phyloP scores from a whole-genome alignment of 2,797 vertebrate species.

The Trematomus bernacchii region DNA sequence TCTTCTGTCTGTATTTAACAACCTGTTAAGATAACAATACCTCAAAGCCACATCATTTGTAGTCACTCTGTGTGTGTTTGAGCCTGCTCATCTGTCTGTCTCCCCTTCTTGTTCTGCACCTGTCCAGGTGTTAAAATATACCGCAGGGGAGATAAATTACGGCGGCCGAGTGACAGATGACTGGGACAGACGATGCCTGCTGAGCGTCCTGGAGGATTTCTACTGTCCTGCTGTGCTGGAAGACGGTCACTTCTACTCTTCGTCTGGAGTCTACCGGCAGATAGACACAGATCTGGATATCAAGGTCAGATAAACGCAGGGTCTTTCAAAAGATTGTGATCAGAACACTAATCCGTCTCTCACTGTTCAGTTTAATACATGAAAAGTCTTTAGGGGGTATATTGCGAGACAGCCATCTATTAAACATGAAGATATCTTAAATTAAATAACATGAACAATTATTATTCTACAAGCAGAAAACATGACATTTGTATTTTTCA shows the following conservation, averaged over 20 bases:
- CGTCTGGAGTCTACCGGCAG: constrained; percentile 92
- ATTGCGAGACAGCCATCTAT: background rate
- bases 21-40: background rate
- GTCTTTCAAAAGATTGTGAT: constrained; percentile 4
- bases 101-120: constrained; percentile 27
- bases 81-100: constrained; percentile 17
- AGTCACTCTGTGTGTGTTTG: background rate
- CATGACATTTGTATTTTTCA: too few relatives aligned
- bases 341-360: background rate
- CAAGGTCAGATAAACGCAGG: constrained; percentile 76
- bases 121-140: constrained; percentile 92
- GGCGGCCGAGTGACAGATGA: constrained; percentile 92
- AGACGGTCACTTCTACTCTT: constrained; percentile 85
- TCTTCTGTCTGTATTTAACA: constrained; percentile 12
- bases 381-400: background rate
- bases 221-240: constrained; percentile 87
- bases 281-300: constrained; percentile 88
- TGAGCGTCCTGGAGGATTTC: constrained; percentile 92
- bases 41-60: background rate
- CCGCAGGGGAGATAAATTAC: constrained; percentile 93
- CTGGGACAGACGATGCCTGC: constrained; percentile 94
- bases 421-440: background rate
- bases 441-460: background rate
- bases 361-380: background rate
- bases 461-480: background rate